Percentiles rank a stretch among this genome's conserved stretches.
These are phyloP conservation scores for Aspidoscelis tigris DNA, from an alignment of 2,113 vertebrate species.

Conservation along the genomic window DNA sequence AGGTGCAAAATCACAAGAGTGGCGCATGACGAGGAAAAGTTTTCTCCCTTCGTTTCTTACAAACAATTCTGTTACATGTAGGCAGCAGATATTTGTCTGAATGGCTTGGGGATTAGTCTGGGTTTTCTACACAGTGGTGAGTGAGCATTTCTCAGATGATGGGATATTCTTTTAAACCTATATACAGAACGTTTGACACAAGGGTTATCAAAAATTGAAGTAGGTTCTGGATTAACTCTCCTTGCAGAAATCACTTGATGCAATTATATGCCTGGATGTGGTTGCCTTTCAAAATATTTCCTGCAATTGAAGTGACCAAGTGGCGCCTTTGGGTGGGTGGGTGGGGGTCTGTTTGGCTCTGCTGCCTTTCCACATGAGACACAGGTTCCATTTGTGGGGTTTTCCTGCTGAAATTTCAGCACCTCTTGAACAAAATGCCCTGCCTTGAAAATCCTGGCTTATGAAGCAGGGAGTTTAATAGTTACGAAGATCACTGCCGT, in stretches of 20 bases:
- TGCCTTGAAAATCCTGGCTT: slow-evolving; percentile 35
- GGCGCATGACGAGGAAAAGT: neutral
- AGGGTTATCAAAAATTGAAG: slow-evolving; percentile 34
- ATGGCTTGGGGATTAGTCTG: neutral
- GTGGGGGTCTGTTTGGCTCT: neutral
- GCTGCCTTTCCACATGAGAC: neutral
- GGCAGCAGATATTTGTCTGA: neutral
- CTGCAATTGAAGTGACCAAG: slow-evolving; percentile 6
- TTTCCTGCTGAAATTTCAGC: slow-evolving; percentile 22
- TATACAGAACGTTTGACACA: slow-evolving; percentile 7
- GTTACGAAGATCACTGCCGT: slow-evolving; percentile 56
- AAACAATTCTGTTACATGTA: neutral
- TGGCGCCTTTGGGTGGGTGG: slow-evolving; percentile 1
- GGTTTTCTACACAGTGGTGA: slow-evolving; percentile 11
- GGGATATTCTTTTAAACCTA: slow-evolving; percentile 2
- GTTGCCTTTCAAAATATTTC: slow-evolving; percentile 21
- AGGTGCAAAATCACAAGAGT: slow-evolving; percentile 2
- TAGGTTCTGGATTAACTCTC: slow-evolving; percentile 28
- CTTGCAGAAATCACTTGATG: slow-evolving; percentile 17
- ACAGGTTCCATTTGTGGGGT: slow-evolving; percentile 12
- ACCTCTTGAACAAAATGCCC: neutral
- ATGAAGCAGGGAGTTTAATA: slow-evolving; percentile 48
- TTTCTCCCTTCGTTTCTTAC: slow-evolving; percentile 1
- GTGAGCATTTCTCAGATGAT: slow-evolving; percentile 5
- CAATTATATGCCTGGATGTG: neutral